Conservation (phyloP, 2,888 invertebrate genomes). For the Macrophya alboannulata region DNA sequence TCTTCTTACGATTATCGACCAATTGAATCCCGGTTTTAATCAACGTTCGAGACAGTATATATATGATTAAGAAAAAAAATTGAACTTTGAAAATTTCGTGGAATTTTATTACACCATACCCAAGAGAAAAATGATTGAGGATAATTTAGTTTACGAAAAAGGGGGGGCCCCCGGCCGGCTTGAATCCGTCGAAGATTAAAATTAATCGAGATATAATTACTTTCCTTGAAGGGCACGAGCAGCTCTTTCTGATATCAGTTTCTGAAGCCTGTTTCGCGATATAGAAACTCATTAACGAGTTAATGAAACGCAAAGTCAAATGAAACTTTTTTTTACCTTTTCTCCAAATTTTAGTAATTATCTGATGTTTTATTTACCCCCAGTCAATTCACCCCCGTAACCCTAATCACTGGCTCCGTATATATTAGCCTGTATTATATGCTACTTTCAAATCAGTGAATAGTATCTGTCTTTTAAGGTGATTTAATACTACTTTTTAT, state of each 20-base stretch:
- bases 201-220: constrained; percentile 44
- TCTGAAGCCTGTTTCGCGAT: constrained; percentile 13
- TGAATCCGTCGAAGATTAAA: constrained; percentile 40
- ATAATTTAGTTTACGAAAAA: background rate
- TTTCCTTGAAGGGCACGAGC: background rate
- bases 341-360: background rate
- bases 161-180: background rate
- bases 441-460: background rate
- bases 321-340: background rate
- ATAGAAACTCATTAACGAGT: constrained; percentile 49
- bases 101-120: background rate
- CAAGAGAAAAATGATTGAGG: background rate
- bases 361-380: background rate
- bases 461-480: background rate
- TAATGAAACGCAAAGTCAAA: constrained; percentile 45
- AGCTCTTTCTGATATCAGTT: constrained; percentile 15
- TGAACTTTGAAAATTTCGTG: no score
- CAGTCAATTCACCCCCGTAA: background rate
- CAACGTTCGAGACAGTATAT: background rate
- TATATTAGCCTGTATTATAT: background rate
- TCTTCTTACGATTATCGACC: background rate
- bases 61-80: background rate
- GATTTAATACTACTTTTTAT: background rate
- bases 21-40: background rate
- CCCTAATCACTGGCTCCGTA: background rate